Evolutionary conservation across 2,888 invertebrate species (phyloP), one percentile per base, ranked within the genome.

Genomic region (Lycocerus yunnanus): DNA sequence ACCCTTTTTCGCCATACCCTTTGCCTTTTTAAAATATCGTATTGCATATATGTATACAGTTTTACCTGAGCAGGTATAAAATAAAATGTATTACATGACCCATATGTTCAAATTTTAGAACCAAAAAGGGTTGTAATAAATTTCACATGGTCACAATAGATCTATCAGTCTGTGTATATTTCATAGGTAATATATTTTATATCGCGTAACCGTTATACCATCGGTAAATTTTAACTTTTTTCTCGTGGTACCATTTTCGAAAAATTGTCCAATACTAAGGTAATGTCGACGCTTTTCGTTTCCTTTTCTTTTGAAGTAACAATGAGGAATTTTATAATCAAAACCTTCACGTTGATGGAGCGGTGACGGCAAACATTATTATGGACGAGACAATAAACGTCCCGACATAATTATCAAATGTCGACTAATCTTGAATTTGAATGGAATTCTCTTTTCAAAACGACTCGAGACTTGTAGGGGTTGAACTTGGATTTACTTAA

Each of bases 111-210:
- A 79, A 80, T 78, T 80, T 74, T 71, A 67, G 77, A 43, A 58
- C 67, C 66, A 70, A 79, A 81, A 83, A 83, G 83, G 83, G 83
- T 83, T 83, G 81, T 80, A 76, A 81, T 82, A 82, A 81, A 83
- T 82, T 82, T 81, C 81, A 78, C 80, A 81, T 81, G 77, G 77
- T 61, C 78, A 81, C 81, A 80, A 80, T 79, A 76, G 78, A 76
- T 76, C 80, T 81, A 81, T 81, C 79, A 80, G 80, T 81, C 80
- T 78, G 71, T 79, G 78, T 78, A 67, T 73, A 74, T 76, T 77
- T 79, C 75, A 75, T 74, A n/a, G n/a, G n/a, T n/a, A 18, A 18
- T 18, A 71, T 76, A 63, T 75, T 65, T 43, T 77, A 75, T 72
- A 60, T 71, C 71, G 73, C 75, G 68, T 72, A 75, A 77, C 77